Evolutionary conservation across 2,888 invertebrate genomes (phyloP), one percentile per base, ranked within the genome.

Genomic region (Argynnis bischoffii): DNA sequence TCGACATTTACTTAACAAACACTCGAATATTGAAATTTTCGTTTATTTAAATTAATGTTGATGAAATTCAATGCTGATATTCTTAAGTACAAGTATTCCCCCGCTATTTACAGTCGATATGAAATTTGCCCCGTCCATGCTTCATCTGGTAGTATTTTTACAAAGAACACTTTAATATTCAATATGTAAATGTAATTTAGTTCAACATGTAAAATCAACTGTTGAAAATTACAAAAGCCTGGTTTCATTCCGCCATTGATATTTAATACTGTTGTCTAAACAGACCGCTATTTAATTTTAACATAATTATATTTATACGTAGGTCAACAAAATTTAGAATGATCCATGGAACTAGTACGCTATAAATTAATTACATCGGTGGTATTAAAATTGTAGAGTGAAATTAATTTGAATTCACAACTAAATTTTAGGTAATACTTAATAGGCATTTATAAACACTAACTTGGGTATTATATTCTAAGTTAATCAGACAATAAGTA

Each of bases 401-500:
- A 41, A 41, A 41, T 41, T 11, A 41, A 41, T 41, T 41, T 26
- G 8, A 59, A 31, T 48, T 48, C n/a, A 48, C 26, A 13, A 59
- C 2, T 26, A 47, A 31, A 41, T 6, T 26, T 26, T 47, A 8
- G n/a, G n/a, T n/a, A 57, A 2, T 46, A 48, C 26, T 6, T 59
- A 31, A 48, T 26, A n/a, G 21, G n/a, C 47, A 57, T 13, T 31
- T 13, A 59, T n/a, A 59, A 59, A n/a, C 26, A 48, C 13, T 51
- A 8, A 4, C 31, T 59, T 8, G 48, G 48, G 48, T 59, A 59
- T 59, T 48, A 59, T 50, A 31, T 60, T 60, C 65, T 73, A 71
- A 69, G 68, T 67, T 75, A 75, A 72, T 81, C 70, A 72, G 67
- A 72, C 66, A 41, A 63, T 68, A 68, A 61, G 48, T 67, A 82